A percentile compares a stretch with the other conserved stretches of the same genome.
Evolutionary conservation across 2,113 vertebrate genomes (phyloP).

Genomic region (Nyctibius bracteatus): DNA sequence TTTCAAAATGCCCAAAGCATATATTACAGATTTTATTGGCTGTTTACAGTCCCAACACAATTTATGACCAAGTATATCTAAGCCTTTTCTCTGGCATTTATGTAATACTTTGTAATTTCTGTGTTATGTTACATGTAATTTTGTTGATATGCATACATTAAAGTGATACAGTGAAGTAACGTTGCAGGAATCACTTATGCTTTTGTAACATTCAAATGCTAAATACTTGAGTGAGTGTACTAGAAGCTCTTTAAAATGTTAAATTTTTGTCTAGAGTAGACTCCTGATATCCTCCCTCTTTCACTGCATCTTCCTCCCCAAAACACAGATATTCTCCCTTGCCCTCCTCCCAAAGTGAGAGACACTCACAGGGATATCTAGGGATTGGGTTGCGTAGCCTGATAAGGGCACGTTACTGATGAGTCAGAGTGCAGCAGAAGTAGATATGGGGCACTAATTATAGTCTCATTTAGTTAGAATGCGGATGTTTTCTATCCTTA

Average conservation of each 20-base stretch:
- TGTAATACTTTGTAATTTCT: not conserved
- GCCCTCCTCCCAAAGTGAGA: not conserved
- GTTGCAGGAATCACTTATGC: not conserved
- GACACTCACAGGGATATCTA: fast-evolving
- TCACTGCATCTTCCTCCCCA: not conserved
- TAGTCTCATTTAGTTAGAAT: not conserved
- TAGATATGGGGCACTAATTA: not conserved
- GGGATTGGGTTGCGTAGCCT: fast-evolving
- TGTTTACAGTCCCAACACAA: not conserved
- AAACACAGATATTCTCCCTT: not conserved
- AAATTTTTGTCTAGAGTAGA: not conserved
- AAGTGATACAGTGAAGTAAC: not conserved
- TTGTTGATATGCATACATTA: not conserved
- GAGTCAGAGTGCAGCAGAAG: not conserved
- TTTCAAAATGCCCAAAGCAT: not conserved
- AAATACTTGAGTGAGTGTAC: not conserved
- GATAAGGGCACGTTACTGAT: not conserved
- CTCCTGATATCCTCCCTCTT: not conserved
- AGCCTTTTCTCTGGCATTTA: not conserved
- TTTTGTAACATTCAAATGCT: not conserved
- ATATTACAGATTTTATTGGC: not conserved
- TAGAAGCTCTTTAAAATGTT: not conserved
- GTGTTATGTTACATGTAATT: not conserved
- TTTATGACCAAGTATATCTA: not conserved
- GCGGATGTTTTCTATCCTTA: not conserved